phyloP scores from a whole-genome alignment of 2,888 invertebrate species.

The Microctonus brassicae region DNA sequence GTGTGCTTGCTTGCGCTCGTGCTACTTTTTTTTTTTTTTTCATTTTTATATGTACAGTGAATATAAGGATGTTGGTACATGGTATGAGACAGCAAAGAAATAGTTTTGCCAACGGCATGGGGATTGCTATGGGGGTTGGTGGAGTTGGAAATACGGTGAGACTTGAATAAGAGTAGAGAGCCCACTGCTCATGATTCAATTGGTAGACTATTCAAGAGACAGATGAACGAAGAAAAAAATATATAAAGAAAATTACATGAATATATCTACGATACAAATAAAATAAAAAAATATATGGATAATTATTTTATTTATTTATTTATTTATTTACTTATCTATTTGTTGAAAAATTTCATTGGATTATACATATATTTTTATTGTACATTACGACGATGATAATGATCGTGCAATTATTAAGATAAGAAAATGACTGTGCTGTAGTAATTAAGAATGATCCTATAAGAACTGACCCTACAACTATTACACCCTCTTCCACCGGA shows the following conservation, averaged over 20 bases:
- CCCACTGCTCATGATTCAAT: constrained; percentile 12
- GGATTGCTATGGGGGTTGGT: not conserved
- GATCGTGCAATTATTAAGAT: too few species aligned
- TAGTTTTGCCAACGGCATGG: not conserved
- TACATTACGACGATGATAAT: too few species aligned
- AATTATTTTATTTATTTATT: too few species aligned
- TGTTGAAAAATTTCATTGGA: not conserved
- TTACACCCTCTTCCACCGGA: not conserved
- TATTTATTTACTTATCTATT: too few species aligned
- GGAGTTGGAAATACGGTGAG: not conserved
- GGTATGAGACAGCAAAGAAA: not conserved
- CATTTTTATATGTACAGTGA: not conserved
- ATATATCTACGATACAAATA: not conserved
- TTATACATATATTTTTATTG: not conserved
- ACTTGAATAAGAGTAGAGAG: not conserved
- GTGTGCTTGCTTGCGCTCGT: constrained; percentile 1
- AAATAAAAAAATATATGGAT: not conserved
- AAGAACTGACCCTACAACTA: not conserved
- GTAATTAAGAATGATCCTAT: not conserved
- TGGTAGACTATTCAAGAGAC: not conserved
- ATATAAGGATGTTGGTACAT: not conserved
- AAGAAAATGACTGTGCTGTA: not conserved
- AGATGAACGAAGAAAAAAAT: not conserved
- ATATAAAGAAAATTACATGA: too few species aligned
- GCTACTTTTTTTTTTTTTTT: not conserved